Evolutionary conservation across 2,797 vertebrate species (phyloP).

Genomic region (Muscicapa comitata): DNA sequence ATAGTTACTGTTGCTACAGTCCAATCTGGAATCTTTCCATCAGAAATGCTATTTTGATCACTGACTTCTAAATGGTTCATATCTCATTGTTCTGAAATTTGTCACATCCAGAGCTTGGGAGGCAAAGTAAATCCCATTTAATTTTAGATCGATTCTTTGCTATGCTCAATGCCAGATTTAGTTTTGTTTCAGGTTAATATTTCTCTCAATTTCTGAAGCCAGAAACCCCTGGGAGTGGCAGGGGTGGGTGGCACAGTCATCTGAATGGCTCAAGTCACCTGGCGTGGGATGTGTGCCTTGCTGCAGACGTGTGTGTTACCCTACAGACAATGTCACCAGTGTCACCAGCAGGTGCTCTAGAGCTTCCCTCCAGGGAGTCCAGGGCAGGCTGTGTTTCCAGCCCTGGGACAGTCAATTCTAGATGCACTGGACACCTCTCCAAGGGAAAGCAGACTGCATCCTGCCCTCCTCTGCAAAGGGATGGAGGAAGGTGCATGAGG

Average conservation of each 20-base stretch:
- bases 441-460: not conserved
- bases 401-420: not conserved
- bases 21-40: slow-evolving; percentile 40
- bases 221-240: not conserved
- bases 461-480: not conserved
- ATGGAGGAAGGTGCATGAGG: not conserved
- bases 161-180: not conserved
- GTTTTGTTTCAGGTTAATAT: not conserved
- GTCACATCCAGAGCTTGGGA: not conserved
- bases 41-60: slow-evolving; percentile 33
- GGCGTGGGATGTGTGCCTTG: not conserved
- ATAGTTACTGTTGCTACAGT: slow-evolving; percentile 39
- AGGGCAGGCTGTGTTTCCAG: not conserved
- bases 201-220: not conserved
- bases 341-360: not conserved
- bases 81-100: slow-evolving; percentile 33
- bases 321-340: not conserved
- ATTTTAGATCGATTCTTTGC: not conserved
- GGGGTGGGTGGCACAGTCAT: not conserved
- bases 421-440: not conserved
- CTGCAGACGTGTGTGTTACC: not conserved
- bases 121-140: not conserved
- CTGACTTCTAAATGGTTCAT: not conserved
- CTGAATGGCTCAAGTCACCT: not conserved
- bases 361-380: accelerated